phyloP scores from a whole-genome alignment of 2,888 invertebrate genomes.

The Dicranocentrus wangi region DNA sequence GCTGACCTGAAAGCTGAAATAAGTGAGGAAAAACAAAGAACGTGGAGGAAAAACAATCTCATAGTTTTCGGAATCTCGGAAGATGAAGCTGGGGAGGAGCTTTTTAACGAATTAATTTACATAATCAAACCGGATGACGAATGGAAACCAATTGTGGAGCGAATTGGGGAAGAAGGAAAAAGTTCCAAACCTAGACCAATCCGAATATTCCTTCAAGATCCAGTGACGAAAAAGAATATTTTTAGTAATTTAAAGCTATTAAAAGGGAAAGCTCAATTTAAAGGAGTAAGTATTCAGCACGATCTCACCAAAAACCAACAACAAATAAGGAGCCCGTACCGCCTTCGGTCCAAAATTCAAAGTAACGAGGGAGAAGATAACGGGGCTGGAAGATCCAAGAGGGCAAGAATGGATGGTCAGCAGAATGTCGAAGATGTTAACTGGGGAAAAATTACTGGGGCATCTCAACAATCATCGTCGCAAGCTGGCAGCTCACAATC shows the following conservation, averaged over 20 bases:
- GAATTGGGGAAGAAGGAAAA: neutral
- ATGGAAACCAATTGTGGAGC: too few species aligned
- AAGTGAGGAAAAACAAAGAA: neutral
- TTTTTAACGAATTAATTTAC: neutral
- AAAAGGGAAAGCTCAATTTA: neutral
- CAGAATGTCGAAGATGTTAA: too few species aligned
- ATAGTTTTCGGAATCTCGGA: slow-evolving; percentile 4
- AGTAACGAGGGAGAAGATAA: too few species aligned
- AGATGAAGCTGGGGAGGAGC: neutral
- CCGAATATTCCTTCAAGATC: neutral
- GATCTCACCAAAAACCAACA: slow-evolving; percentile 10
- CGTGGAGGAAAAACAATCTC: neutral
- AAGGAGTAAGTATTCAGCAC: neutral
- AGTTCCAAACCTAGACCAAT: neutral
- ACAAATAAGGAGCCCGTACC: neutral
- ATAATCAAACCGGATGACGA: neutral
- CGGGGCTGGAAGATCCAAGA: too few species aligned
- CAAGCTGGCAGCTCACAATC: too few species aligned
- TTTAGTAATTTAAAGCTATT: neutral
- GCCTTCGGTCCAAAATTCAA: too few species aligned
- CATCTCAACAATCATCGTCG: too few species aligned
- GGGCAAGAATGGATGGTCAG: too few species aligned
- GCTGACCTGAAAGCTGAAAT: neutral
- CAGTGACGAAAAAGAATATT: neutral
- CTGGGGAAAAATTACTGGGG: too few species aligned